A percentile compares a stretch with the other conserved stretches of the same genome.
These are phyloP conservation scores for Pseudoatta argentina DNA, from an alignment of 1,140 invertebrate species.

Conservation along the genomic window DNA sequence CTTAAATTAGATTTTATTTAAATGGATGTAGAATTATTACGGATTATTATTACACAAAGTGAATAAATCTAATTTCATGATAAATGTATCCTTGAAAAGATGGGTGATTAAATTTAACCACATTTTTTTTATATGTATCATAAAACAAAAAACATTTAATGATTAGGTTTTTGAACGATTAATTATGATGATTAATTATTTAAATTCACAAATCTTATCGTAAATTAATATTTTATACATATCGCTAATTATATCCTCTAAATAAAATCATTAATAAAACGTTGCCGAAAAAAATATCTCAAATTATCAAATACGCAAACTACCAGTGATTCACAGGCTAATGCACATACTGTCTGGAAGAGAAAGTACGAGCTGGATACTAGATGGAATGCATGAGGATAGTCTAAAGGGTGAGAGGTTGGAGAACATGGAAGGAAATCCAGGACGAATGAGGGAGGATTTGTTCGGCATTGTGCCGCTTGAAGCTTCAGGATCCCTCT, in stretches of 20 bases:
- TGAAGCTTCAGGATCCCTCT: constrained; percentile 47
- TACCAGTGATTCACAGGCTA: background rate
- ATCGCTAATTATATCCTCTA: too few relatives aligned
- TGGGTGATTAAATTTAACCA: background rate
- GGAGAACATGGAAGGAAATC: constrained; percentile 15
- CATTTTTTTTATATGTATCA: background rate
- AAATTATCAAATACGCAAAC: background rate
- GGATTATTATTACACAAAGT: background rate
- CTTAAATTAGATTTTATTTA: background rate
- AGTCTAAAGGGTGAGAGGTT: background rate
- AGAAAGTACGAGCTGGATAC: constrained; percentile 22
- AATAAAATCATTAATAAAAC: background rate
- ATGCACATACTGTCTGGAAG: constrained; percentile 18
- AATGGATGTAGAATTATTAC: background rate
- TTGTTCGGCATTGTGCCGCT: constrained; percentile 54
- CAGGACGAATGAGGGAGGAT: constrained; percentile 49
- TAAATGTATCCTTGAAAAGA: background rate
- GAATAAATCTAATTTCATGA: background rate
- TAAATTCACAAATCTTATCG: background rate
- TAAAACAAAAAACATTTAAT: background rate
- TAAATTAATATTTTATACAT: constrained; percentile 9
- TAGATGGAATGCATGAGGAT: background rate
- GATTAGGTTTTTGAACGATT: background rate
- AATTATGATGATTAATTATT: constrained; percentile 26
- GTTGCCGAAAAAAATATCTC: background rate